phyloP scores from a whole-genome alignment of 92 coral and sea anemone genomes.

The Siderastrea siderea region DNA sequence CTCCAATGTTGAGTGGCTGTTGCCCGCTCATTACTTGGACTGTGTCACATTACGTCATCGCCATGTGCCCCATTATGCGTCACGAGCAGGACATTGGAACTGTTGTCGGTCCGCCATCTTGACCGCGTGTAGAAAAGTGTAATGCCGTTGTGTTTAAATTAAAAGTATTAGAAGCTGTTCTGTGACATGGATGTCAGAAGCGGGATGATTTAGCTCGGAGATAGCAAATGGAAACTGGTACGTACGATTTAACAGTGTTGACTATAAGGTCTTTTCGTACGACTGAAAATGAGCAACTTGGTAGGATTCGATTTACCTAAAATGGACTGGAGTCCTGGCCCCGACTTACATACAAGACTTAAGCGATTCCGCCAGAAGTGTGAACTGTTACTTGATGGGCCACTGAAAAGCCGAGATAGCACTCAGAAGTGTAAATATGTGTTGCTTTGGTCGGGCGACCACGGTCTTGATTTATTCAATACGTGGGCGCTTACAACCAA shows the following conservation, averaged over 20 bases:
- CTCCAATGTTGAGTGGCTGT: no score
- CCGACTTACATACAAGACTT: slow-evolving; percentile 51
- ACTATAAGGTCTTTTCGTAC: neutral
- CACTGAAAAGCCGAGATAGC: slow-evolving; percentile 39
- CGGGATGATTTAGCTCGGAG: slow-evolving; percentile 11
- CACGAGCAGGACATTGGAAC: no score
- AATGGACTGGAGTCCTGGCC: slow-evolving; percentile 75
- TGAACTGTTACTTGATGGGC: slow-evolving; percentile 65
- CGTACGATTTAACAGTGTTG: neutral
- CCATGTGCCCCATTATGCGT: no score
- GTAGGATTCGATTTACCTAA: slow-evolving; percentile 69
- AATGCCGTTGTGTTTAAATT: neutral
- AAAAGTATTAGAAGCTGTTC: neutral
- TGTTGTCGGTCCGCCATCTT: no score
- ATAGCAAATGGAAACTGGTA: neutral
- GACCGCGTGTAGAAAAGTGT: no score
- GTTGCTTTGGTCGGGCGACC: slow-evolving; percentile 67
- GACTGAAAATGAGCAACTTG: slow-evolving; percentile 63
- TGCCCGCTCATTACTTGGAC: no score
- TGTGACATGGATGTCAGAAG: slow-evolving; percentile 45
- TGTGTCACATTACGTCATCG: no score
- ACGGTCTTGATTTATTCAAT: slow-evolving; percentile 67
- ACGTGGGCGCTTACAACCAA: slow-evolving; percentile 50
- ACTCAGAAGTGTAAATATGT: slow-evolving; percentile 60
- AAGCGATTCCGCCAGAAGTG: slow-evolving; percentile 74